A percentile compares a stretch with the other conserved stretches of the same genome.
These are phyloP conservation scores for Tetragonula clypearis DNA, from an alignment of 1,140 invertebrate species.

Conservation along the genomic window DNA sequence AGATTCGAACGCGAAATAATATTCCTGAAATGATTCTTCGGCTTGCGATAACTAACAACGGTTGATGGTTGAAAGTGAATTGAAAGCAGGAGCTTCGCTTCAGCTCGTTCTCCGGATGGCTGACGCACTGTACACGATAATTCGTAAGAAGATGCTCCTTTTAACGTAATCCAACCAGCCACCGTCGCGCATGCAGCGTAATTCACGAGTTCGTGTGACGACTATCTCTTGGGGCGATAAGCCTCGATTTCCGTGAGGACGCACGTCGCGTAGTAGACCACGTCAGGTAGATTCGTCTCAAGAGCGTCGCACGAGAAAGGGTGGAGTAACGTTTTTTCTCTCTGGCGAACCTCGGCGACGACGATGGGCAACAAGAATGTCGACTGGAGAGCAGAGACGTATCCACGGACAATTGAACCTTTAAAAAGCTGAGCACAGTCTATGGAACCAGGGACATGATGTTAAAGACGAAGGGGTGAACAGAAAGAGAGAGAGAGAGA, in stretches of 20 bases:
- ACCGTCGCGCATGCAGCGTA: neutral
- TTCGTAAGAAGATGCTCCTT: neutral
- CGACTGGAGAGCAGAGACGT: conserved; percentile 5
- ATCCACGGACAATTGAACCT: conserved; percentile 66
- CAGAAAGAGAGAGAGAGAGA: neutral
- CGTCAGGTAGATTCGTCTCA: neutral
- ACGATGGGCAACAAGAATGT: neutral
- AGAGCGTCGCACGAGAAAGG: conserved; percentile 18
- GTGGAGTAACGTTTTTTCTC: conserved; percentile 3
- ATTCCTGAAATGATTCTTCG: neutral
- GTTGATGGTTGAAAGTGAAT: neutral
- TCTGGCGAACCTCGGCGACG: neutral
- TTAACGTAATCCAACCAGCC: neutral
- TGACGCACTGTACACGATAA: neutral
- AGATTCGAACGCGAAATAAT: neutral
- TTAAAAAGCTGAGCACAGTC: conserved; percentile 59
- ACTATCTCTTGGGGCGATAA: conserved; percentile 19
- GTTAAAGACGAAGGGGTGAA: conserved; percentile 32
- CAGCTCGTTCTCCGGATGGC: neutral
- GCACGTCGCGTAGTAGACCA: neutral
- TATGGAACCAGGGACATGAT: conserved; percentile 17
- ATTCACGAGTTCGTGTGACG: neutral
- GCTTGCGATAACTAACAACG: neutral
- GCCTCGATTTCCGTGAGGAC: conserved; percentile 18
- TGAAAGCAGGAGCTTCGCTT: neutral